phyloP scores from a whole-genome alignment of 2,888 invertebrate genomes.

The Globia sparganii region DNA sequence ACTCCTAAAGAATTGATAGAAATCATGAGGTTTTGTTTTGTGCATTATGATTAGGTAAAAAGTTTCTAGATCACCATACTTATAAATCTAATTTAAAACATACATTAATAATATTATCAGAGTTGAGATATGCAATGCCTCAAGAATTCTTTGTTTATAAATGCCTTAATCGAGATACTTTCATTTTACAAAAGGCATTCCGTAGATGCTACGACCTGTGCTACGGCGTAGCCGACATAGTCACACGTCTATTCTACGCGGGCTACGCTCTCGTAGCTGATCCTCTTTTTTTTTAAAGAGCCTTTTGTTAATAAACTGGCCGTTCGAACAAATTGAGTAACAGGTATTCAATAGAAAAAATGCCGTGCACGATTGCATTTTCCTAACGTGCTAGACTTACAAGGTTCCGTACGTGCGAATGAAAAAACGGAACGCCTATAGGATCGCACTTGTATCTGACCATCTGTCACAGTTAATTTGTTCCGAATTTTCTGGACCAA shows the following conservation, averaged over 20 bases:
- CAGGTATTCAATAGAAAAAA: not conserved
- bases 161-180: slow-evolving; percentile 5
- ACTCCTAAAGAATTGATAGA: not conserved
- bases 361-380: not conserved
- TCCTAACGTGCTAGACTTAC: not conserved
- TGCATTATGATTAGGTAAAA: not conserved
- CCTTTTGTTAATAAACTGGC: not conserved
- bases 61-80: not conserved
- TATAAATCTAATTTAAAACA: slow-evolving; percentile 5
- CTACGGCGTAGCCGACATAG: slow-evolving; percentile 22
- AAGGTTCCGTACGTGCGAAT: not conserved
- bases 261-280: slow-evolving; percentile 12
- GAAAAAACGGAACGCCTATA: not conserved
- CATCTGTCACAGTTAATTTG: not conserved
- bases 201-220: slow-evolving; percentile 5
- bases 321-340: not conserved
- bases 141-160: not conserved
- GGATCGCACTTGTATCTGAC: not conserved
- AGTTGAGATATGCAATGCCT: not conserved
- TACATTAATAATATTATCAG: not conserved
- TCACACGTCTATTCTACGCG: slow-evolving; percentile 1
- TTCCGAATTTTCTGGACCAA: not conserved
- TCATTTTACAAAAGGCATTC: slow-evolving; percentile 28
- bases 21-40: not conserved
- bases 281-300: not conserved